Evolutionary conservation across 2,113 vertebrate genomes (phyloP).

Genomic region (Phalacrocorax brasilianus): DNA sequence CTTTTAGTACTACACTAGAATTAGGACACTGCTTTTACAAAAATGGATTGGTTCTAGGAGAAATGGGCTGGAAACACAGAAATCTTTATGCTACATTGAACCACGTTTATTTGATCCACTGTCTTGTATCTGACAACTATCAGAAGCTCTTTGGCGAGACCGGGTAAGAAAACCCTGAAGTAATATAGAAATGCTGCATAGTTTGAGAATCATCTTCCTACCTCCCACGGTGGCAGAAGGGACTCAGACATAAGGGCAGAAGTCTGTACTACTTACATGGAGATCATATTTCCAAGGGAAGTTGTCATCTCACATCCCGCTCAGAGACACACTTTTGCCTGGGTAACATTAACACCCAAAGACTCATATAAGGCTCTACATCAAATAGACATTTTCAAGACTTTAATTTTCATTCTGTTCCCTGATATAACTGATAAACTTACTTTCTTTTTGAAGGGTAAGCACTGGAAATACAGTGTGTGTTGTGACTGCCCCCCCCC

Average conservation of each 20-base stretch:
- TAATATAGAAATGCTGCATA: background rate
- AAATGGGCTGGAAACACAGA: background rate
- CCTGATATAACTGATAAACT: no score
- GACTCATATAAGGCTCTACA: background rate
- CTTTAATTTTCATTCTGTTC: background rate
- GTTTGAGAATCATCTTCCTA: background rate
- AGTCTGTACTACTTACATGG: background rate
- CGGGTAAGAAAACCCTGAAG: background rate
- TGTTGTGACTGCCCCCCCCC: fast-evolving
- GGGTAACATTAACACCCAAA: background rate
- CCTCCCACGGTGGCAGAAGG: background rate
- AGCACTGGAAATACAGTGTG: background rate
- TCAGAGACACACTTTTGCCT: background rate
- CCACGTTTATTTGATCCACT: background rate
- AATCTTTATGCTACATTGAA: background rate
- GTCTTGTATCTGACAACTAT: background rate
- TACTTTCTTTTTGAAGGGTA: background rate
- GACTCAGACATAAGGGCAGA: background rate
- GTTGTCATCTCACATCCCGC: background rate
- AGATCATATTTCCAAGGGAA: background rate
- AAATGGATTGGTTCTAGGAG: background rate
- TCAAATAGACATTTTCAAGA: background rate
- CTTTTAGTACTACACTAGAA: background rate
- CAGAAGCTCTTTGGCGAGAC: background rate
- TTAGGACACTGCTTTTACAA: background rate